Evolutionary conservation across 2,113 vertebrate species (phyloP), one percentile per base, ranked within the genome.

Genomic region (Gymnocephalus cernua): DNA sequence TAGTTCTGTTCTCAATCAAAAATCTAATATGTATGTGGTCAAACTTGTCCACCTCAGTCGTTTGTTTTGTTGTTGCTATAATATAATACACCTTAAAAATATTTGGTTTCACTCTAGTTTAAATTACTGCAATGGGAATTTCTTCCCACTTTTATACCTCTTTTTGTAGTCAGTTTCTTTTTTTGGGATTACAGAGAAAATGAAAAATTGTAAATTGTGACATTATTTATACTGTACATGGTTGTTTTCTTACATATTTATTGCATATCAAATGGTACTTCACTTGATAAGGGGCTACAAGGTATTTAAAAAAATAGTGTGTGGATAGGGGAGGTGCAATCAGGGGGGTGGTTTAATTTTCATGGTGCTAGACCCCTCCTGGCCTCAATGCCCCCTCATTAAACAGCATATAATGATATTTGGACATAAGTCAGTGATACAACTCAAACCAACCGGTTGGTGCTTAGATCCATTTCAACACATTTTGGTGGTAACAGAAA

Each of bases 211-310:
- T 93, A 94, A 84, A 93, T 93, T 85, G 84, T 93, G 88, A 90
- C 89, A 93, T 95, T 94, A 92, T 93, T 95, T 93, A 94, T 93
- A 94, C 88, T 95, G 92, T 95, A 95, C 89, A 94, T 94, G 88
- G 86, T 88, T 83, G 89, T 93, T 94, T 94, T 93, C 85, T 91
- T 86, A 92, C 85, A 90, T 96, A 95, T 96, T 96, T 96, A 96
- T 96, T 96, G 90, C 92, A 91, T 88, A 91, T 93, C 91, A 88
- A 91, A 93, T 85, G 88, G 91, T 92, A 86, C 92, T 93, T 91
- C 88, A 91, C 82, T 91, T 91, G 87, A 83, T 58, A 88, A 93
- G 92, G 90, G 86, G 92, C 90, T 89, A 90, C 80, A 90, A 89
- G 92, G 93, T 92, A 93, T 93, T 94, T 95, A 86, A 82, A 93